Evolutionary conservation across 2,113 vertebrate genomes (phyloP), one percentile per base, ranked within the genome.

Genomic region (Dromiciops gliroides): DNA sequence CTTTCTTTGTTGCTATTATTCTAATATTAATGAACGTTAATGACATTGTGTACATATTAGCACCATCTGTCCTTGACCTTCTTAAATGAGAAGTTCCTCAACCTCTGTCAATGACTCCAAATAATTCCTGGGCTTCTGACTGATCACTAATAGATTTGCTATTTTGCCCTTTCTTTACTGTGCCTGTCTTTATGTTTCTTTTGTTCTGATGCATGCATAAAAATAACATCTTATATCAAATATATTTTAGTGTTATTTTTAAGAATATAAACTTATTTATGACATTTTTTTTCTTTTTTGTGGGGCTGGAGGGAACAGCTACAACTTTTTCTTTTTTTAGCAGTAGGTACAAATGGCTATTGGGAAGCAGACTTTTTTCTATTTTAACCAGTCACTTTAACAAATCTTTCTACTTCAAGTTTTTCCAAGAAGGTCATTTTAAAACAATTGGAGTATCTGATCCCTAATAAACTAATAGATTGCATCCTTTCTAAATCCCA

Each of bases 81-180:
- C 97, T 92, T 93, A 96, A 97, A 89, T 94, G 53, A 56, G 89
- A 60, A 94, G 90, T 92, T 56, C 90, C 90, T 96, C 91, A 93
- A 56, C 89, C 67, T 90, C 95, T 51, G 89, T 10, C 50, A 91
- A 92, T 89, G n/a, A 8, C n/a, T 44, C 19, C 96, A 93, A 92
- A 92, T 48, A 90, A 90, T 94, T 94, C 6, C 51, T 22, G 7
- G 1, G 52, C 90, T 96, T n/a, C 50, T 83, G 44, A 96, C 50
- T 6, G 50, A 92, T 75, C 51, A 56, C 94, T 95, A 90, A n/a
- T 60, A 90, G 9, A 90, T 31, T 56, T 56, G 75, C 37, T 90
- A 75, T 91, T 95, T 91, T 22, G 16, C 92, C 11, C 44, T 89
- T 56, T 89, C 44, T 90, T 93, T 83, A 51, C 49, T 83, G 90